Evolutionary conservation across 2,113 vertebrate species (phyloP).

Genomic region (Marmota flaviventris): DNA sequence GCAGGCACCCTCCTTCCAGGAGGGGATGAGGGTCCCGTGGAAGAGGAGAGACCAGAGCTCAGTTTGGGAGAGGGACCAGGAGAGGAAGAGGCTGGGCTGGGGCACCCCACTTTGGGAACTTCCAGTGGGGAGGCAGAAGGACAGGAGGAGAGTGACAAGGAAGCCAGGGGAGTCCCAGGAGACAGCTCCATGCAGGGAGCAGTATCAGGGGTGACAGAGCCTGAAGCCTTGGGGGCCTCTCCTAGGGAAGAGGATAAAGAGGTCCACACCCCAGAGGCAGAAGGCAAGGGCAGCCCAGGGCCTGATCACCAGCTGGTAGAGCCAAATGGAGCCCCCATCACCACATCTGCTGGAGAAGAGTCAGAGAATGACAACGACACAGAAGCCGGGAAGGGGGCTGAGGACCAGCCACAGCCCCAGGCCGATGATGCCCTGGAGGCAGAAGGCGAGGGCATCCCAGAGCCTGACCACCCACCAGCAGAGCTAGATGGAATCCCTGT

Average conservation of each 20-base stretch:
- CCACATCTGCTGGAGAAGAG: background rate
- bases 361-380: background rate
- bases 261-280: background rate
- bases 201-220: background rate
- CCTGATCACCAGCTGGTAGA: background rate
- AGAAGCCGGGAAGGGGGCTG: background rate
- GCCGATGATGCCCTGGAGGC: background rate
- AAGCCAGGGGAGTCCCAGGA: background rate
- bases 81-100: background rate
- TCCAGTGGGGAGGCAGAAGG: background rate
- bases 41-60: conserved; percentile 33
- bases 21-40: background rate
- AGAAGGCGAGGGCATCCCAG: background rate
- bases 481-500: background rate
- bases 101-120: background rate
- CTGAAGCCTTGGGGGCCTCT: background rate
- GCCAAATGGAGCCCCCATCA: background rate
- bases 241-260: background rate
- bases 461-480: background rate
- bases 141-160: background rate
- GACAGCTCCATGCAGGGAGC: background rate
- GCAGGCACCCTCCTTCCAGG: background rate
- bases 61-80: background rate
- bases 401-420: background rate
- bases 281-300: background rate